These are phyloP conservation scores for Cephus runcator DNA, from an alignment of 2,888 invertebrate species.

Conservation along the genomic window DNA sequence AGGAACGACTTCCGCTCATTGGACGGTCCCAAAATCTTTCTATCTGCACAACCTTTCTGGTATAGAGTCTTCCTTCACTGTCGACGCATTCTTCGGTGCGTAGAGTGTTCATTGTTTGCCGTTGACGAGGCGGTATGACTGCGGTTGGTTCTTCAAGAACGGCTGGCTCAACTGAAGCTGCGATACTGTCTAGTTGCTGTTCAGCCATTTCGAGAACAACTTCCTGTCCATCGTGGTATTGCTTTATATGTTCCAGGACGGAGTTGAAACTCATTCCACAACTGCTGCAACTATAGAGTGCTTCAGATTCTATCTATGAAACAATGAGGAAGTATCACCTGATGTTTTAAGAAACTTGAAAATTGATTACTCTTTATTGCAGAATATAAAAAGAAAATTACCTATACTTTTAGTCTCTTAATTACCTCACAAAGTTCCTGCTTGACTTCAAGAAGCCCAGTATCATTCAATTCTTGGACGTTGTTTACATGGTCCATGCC, in stretches of 20 bases:
- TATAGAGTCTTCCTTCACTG: conserved; percentile 66
- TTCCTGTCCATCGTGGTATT: conserved; percentile 76
- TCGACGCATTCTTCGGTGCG: conserved; percentile 67
- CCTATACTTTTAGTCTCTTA: background rate
- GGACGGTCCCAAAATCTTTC: conserved; percentile 69
- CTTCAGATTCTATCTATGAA: conserved; percentile 51
- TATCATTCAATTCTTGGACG: conserved; percentile 37
- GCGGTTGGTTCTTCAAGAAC: conserved; percentile 26
- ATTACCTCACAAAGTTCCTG: conserved; percentile 52
- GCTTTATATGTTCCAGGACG: conserved; percentile 74
- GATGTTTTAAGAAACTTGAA: background rate
- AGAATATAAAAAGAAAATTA: background rate
- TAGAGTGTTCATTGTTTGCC: conserved; percentile 63
- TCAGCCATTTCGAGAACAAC: conserved; percentile 72
- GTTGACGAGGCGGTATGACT: conserved; percentile 39
- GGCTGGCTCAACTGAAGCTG: conserved; percentile 17
- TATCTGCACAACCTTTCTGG: conserved; percentile 70
- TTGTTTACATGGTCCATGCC: conserved; percentile 46
- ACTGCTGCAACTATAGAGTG: conserved; percentile 73
- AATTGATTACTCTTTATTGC: background rate
- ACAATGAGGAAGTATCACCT: background rate
- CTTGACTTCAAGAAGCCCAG: conserved; percentile 47
- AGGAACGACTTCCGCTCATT: conserved; percentile 29
- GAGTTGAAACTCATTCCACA: conserved; percentile 75
- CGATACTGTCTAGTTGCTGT: conserved; percentile 41